Percentiles rank a stretch among this genome's conserved stretches.
Evolutionary conservation across 2,888 invertebrate genomes (phyloP).

Genomic region (Crioceris asparagi): DNA sequence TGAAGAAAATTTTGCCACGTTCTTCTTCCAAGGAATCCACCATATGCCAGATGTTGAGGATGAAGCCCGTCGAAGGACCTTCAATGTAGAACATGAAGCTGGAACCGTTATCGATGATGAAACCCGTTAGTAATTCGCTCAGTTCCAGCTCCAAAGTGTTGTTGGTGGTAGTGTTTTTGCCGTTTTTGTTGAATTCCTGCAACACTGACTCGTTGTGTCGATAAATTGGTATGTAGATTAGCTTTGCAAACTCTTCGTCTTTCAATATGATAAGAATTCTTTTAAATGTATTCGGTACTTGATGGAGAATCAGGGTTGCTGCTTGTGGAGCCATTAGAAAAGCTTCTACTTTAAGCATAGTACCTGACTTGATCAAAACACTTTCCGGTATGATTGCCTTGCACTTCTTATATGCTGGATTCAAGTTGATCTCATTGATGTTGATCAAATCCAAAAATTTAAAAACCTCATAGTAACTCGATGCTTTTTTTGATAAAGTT

Average conservation of each 20-base stretch:
- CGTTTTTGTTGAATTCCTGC: constrained; percentile 3
- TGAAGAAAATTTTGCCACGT: constrained; percentile 27
- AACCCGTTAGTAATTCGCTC: constrained; percentile 23
- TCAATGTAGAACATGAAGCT: constrained; percentile 23
- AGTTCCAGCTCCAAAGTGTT: constrained; percentile 4
- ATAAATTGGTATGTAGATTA: constrained; percentile 13
- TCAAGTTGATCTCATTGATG: constrained; percentile 17
- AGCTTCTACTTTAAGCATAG: constrained; percentile 22
- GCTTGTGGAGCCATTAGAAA: constrained; percentile 24
- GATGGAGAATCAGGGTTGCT: constrained; percentile 17
- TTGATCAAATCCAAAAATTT: constrained; percentile 7
- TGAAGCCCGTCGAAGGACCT: constrained; percentile 23
- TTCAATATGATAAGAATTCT: constrained; percentile 21
- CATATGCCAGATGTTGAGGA: constrained; percentile 22
- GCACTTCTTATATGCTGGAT: background rate
- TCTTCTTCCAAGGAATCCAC: constrained; percentile 12
- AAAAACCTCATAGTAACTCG: constrained; percentile 4
- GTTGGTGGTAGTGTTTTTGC: background rate
- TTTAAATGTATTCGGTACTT: constrained; percentile 20
- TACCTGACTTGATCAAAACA: constrained; percentile 16
- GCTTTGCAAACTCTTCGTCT: constrained; percentile 12
- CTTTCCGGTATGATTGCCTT: constrained; percentile 9
- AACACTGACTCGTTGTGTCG: constrained; percentile 17
- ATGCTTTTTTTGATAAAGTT: constrained; percentile 9
- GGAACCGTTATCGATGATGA: constrained; percentile 24